A percentile compares a stretch with the other conserved stretches of the same genome.
phyloP scores from a whole-genome alignment of 2,888 invertebrate species.

The Heliconius hortense region DNA sequence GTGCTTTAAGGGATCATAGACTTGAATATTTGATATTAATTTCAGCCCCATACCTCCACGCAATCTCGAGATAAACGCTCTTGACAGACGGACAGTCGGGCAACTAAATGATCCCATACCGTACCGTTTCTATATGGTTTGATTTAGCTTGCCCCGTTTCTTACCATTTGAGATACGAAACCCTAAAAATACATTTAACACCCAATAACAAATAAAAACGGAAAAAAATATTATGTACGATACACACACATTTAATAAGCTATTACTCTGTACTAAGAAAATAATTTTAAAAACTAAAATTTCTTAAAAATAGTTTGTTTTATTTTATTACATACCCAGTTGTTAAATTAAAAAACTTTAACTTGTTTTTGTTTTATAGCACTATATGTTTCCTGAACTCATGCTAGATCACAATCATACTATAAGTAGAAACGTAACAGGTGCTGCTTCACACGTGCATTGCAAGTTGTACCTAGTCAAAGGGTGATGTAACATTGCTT shows the following conservation, averaged over 20 bases:
- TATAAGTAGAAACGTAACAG: slow-evolving; percentile 18
- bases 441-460: slow-evolving; percentile 27
- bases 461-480: slow-evolving; percentile 19
- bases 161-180: no score
- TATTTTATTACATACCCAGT: no score
- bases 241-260: background rate
- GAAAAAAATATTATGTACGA: background rate
- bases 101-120: no score
- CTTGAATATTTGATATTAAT: no score
- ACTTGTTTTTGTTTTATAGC: background rate
- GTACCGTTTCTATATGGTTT: no score
- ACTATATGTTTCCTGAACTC: background rate
- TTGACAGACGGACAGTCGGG: no score
- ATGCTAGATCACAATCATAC: background rate
- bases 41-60: no score
- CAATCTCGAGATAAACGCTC: no score
- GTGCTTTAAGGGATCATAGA: no score
- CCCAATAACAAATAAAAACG: background rate
- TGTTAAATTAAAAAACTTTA: background rate
- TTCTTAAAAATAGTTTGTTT: background rate
- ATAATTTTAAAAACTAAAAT: no score
- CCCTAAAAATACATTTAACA: background rate
- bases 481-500: slow-evolving; percentile 15
- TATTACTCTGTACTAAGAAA: background rate
- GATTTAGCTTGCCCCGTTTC: no score